Base-by-base conservation (phyloP, 30 jellyfish, hydroid and myxozoan species). In the Hydra vulgaris region DNA sequence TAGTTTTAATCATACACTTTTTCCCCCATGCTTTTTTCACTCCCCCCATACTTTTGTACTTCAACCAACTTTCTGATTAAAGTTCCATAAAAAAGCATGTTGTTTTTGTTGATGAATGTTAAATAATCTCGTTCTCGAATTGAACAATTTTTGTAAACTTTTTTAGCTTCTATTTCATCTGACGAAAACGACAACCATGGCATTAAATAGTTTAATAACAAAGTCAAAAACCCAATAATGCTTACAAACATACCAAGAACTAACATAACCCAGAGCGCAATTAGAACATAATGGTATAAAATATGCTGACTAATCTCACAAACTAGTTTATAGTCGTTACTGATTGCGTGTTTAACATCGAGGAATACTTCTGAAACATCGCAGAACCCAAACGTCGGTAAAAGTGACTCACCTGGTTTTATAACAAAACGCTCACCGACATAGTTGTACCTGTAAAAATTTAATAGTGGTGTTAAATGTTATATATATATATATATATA, bases 261-360 rank as follows among this genome's bases (percentile, higher is more conserved):
- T 40, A 78, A 22, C 56, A 78, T 53, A 20, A 55, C 66, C 85
- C 85, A 78, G 18, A 78, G 20, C 20, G 85, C 85, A 12, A 78
- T 54, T 53, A 78, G 54, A 25, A 78, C 85, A 18, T 78, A 78
- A 23, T 78, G 85, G 55, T 78, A 78, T 25, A 78, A 40, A 78
- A 78, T 81, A 54, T 78, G 85, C 26, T 78, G 85, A 54, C 80
- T 53, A 17, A 78, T 52, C 85, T 78, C 85, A 23, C 85, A 78
- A 25, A 78, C 79, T 22, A 54, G 79, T 19, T 24, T 23, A 54
- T 52, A 20, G 4, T 55, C 25, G 23, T 78, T 78, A 20, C 15
- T 40, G 66, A 78, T 25, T 8, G 66, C 21, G 12, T 27, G 79
- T 61, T 78, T 78, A 8, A 78, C 26, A 78, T 78, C 85, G 27